Base-by-base conservation (phyloP, 2,113 vertebrate species). In the Etheostoma cragini region DNA sequence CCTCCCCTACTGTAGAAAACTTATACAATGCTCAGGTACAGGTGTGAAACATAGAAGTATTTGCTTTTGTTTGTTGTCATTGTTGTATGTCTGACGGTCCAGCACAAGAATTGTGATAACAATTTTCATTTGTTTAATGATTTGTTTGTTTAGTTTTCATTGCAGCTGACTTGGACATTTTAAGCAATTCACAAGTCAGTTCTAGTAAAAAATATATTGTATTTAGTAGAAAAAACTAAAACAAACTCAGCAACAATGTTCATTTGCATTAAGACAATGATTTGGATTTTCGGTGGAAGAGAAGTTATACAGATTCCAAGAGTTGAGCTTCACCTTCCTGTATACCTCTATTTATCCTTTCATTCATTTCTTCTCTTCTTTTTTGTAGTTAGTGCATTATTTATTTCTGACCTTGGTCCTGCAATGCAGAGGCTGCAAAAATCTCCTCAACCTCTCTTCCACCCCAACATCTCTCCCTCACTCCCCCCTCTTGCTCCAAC, bases 341-440 rank as follows among this genome's bases (percentile, higher is more conserved):
- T 54, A 66, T 78, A 19, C 46, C 42, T 46, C 61, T 45, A 49
- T 76, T 84, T 53, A 63, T 62, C 82, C 67, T 21, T 76, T 58
- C 57, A 56, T 75, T 81, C 57, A 62, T 75, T 75, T 65, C 56
- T 62, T 56, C 24, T 22, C 45, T 15, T 61, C 54, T 58, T 90
- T 87, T 87, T 72, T 88, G 83, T 56, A 58, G 72, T 72, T 72
- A 66, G 46, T 83, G 91, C 54, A 83, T 89, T 85, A 83, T 90
- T 81, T 83, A 82, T 87, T 81, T 85, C 73, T 79, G 72, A 85
- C 89, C 74, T 79, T 87, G 69, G 61, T 74, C 65, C 78, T 83
- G 86, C 76, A 82, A 80, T 86, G 83, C 84, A 85, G 91, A 76
- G 73, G 64, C 78, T 85, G 83, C 66, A 76, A 82, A 78, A 62